Base-by-base conservation (phyloP, 2,797 vertebrate species). In the Micropoecilia bifurca region DNA sequence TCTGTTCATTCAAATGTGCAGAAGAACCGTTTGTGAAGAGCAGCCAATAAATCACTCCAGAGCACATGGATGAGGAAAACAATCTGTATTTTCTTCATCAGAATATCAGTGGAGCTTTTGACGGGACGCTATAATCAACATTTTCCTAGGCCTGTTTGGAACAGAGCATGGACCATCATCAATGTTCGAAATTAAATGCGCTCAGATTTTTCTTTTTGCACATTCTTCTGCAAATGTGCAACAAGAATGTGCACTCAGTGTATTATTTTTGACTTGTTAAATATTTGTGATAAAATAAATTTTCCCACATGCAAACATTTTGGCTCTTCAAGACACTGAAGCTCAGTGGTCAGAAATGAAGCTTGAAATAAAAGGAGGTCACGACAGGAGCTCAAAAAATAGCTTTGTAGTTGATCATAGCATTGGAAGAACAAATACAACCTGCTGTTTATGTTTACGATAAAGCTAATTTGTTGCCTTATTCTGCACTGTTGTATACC, bases 21-120 rank as follows among this genome's bases (percentile, higher is more conserved):
- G 45, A 43, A 73, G 84, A 81, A 77, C 28, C 13, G 25, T 48
- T 46, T 72, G 13, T 46, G 13, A 30, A 9, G 71, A 18, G 45
- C 16, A 48, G 30, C 10, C 13, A 48, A 20, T 28, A 2, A 33
- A 36, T 16, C 8, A 50, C 75, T 80, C 78, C 20, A 76, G 47
- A 71, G 16, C 75, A 78, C 75, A 81, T 76, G 55, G 61, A 78
- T 78, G 66, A 20, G 39, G 71, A 79, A 89, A 88, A 85, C 72
- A 77, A 82, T 85, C 72, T 81, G 73, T 81, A 73, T 77, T 73
- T 75, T 55, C 83, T 87, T 85, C 85, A 82, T 92, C 80, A 74
- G 89, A 88, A 91, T 90, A 84, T 75, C 79, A 68, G 80, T 80
- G 59, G 66, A 79, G 82, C 53, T 75, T 83, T 71, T 75, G 71